Percentiles rank a stretch among this genome's conserved stretches.
Conservation (phyloP, 2,888 invertebrate genomes). For the Phania funesta region DNA sequence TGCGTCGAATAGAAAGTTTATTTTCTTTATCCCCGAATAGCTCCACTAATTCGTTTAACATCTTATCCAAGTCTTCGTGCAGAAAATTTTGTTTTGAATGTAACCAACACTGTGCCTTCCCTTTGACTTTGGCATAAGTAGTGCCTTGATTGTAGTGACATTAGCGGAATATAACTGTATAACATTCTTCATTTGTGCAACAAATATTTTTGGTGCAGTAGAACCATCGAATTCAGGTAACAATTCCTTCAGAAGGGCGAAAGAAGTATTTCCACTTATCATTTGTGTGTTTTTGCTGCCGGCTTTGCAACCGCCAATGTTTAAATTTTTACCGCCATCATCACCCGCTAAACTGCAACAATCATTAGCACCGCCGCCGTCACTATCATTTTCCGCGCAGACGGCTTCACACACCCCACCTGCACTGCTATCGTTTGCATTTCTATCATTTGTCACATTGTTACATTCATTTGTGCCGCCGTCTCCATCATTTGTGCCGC, state of each 20-base stretch:
- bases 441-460: neutral
- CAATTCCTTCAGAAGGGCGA: neutral
- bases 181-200: slow-evolving; percentile 7
- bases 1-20: slow-evolving; percentile 2
- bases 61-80: slow-evolving; percentile 18
- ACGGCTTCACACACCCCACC: neutral
- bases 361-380: neutral
- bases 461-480: no score
- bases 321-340: neutral
- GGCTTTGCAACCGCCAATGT: neutral
- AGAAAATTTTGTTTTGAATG: slow-evolving; percentile 48
- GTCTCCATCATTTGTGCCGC: neutral
- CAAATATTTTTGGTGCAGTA: neutral
- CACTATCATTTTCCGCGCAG: neutral
- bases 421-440: neutral
- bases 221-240: slow-evolving; percentile 22
- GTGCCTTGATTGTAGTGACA: neutral
- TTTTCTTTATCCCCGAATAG: slow-evolving; percentile 29
- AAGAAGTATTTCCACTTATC: neutral
- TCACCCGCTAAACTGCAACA: neutral
- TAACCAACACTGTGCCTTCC: slow-evolving; percentile 52
- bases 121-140: slow-evolving; percentile 20
- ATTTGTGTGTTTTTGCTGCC: neutral
- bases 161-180: neutral
- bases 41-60: slow-evolving; percentile 20